Conservation (phyloP, 2,888 invertebrate species). For the Drosophila infuscata region DNA sequence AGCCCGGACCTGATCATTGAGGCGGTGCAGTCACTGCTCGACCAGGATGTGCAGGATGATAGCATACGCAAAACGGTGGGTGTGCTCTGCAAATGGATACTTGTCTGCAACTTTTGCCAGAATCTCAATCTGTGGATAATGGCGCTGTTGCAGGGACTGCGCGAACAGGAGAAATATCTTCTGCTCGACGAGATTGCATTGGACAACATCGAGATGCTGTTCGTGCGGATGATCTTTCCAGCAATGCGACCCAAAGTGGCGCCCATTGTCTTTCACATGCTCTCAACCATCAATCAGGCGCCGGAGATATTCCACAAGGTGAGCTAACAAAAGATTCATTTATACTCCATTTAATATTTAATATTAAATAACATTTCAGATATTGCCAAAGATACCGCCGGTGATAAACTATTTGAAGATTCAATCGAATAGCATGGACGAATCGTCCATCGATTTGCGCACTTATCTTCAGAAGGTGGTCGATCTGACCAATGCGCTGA, state of each 20-base stretch:
- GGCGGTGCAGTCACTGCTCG: constrained; percentile 80
- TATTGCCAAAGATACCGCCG: constrained; percentile 85
- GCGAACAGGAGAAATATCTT: constrained; percentile 87
- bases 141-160: constrained; percentile 88
- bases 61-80: constrained; percentile 88
- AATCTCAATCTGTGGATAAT: constrained; percentile 89
- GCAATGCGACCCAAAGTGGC: constrained; percentile 87
- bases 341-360: neutral
- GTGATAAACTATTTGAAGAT: constrained; percentile 87
- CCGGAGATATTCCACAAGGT: constrained; percentile 88
- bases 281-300: constrained; percentile 88
- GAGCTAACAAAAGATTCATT: neutral
- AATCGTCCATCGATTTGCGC: constrained; percentile 86
- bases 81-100: constrained; percentile 89
- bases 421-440: constrained; percentile 86
- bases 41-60: constrained; percentile 70
- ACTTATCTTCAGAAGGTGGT: constrained; percentile 87
- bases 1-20: constrained; percentile 78
- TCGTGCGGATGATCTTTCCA: constrained; percentile 87
- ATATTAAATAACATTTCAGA: constrained; percentile 29
- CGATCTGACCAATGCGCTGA: constrained; percentile 86
- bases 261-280: constrained; percentile 88
- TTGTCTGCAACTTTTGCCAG: constrained; percentile 88
- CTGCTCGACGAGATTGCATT: constrained; percentile 88
- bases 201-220: constrained; percentile 87